These are phyloP conservation scores for Eulimnadia texana DNA, from an alignment of 1,140 invertebrate genomes.

Conservation along the genomic window DNA sequence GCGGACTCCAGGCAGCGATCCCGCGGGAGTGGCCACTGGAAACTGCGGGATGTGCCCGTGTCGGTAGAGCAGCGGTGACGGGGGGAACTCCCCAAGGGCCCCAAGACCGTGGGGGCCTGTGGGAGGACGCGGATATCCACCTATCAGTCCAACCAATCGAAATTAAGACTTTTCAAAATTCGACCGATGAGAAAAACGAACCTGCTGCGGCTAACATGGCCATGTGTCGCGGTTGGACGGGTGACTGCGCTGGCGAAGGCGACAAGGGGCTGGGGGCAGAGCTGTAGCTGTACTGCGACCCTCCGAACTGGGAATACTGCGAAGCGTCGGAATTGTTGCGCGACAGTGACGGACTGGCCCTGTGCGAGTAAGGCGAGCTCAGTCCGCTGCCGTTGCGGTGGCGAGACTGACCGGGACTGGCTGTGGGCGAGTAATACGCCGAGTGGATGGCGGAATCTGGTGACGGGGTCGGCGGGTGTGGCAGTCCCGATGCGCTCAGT, in stretches of 20 bases:
- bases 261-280: constrained; percentile 20
- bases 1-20: constrained; percentile 3
- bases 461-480: constrained; percentile 21
- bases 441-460: constrained; percentile 53
- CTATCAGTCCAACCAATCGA: background rate
- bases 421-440: constrained; percentile 65
- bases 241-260: constrained; percentile 62
- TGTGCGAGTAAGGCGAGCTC: constrained; percentile 31
- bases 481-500: constrained; percentile 13
- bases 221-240: constrained; percentile 44
- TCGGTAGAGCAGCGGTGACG: constrained; percentile 13
- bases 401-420: constrained; percentile 66
- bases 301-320: constrained; percentile 41
- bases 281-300: constrained; percentile 44
- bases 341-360: constrained; percentile 56
- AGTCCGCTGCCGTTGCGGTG: constrained; percentile 36
- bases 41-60: background rate
- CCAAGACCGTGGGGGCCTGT: background rate
- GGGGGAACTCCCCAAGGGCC: constrained; percentile 8
- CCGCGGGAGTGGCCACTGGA: constrained; percentile 8
- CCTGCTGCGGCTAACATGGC: constrained; percentile 17
- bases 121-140: background rate
- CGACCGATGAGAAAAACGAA: background rate
- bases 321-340: constrained; percentile 82
- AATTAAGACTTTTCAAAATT: background rate